These are phyloP conservation scores for Paradoxurus hermaphroditus DNA, from an alignment of 2,113 vertebrate species.

Conservation along the genomic window DNA sequence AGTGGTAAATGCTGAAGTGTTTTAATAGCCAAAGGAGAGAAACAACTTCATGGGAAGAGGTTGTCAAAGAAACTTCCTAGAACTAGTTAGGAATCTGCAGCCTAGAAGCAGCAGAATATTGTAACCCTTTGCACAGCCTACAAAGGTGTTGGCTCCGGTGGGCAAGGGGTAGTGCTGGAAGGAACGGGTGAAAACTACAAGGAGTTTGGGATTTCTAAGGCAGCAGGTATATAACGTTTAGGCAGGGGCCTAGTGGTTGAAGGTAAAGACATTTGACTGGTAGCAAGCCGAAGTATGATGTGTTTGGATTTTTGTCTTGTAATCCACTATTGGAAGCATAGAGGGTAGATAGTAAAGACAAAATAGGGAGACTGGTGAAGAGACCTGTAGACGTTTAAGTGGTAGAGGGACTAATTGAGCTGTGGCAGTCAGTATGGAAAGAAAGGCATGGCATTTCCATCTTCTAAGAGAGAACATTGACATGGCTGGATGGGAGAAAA, in stretches of 20 bases:
- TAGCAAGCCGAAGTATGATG: neutral
- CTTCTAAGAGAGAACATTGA: neutral
- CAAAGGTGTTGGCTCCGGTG: neutral
- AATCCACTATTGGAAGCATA: neutral
- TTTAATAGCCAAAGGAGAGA: neutral
- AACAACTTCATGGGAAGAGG: neutral
- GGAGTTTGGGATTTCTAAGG: neutral
- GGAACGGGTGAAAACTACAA: neutral
- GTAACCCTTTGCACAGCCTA: neutral
- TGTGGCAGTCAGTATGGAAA: neutral
- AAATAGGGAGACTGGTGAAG: neutral
- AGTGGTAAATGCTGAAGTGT: neutral
- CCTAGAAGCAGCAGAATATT: neutral
- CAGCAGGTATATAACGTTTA: neutral
- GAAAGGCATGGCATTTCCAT: neutral
- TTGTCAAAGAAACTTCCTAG: neutral
- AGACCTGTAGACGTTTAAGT: neutral
- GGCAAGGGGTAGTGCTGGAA: neutral
- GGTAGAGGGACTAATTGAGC: neutral
- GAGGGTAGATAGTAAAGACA: neutral
- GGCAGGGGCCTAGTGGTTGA: neutral
- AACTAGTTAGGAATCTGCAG: neutral
- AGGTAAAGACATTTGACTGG: neutral
- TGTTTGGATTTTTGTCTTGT: neutral
- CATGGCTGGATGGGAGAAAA: neutral